phyloP scores from a whole-genome alignment of 1,140 invertebrate genomes.

The Orussus abietinus region DNA sequence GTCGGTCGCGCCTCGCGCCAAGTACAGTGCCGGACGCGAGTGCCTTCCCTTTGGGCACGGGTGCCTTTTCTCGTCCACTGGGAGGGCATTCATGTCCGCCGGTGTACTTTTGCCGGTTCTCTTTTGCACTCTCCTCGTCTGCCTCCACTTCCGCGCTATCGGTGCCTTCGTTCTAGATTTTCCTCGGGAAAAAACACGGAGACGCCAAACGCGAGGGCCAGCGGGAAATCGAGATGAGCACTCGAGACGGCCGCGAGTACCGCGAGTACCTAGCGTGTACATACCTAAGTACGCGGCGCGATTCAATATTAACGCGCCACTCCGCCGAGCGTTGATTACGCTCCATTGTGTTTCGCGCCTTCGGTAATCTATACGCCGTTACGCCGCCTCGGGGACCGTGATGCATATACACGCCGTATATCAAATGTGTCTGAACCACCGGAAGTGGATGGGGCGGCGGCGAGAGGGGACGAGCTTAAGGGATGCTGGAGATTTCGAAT shows the following conservation, averaged over 20 bases:
- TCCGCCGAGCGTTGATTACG: slow-evolving; percentile 41
- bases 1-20: no score
- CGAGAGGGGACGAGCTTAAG: neutral
- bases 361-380: slow-evolving; percentile 44
- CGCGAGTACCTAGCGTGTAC: no score
- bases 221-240: slow-evolving; percentile 37
- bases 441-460: slow-evolving; percentile 29
- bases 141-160: no score
- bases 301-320: slow-evolving; percentile 45
- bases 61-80: no score
- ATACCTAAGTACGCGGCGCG: slow-evolving; percentile 27
- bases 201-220: no score
- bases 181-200: no score
- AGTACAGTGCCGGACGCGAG: no score
- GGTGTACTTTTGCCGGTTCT: no score
- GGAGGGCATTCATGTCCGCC: no score
- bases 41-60: no score
- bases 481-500: slow-evolving; percentile 6
- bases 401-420: slow-evolving; percentile 47
- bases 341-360: slow-evolving; percentile 44
- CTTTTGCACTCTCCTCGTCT: no score
- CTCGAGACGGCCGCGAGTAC: slow-evolving; percentile 37
- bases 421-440: slow-evolving; percentile 41
- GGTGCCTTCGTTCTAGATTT: no score
- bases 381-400: slow-evolving; percentile 25